Conservation (phyloP, 2,888 invertebrate genomes). For the Cheilosia scutellata region DNA sequence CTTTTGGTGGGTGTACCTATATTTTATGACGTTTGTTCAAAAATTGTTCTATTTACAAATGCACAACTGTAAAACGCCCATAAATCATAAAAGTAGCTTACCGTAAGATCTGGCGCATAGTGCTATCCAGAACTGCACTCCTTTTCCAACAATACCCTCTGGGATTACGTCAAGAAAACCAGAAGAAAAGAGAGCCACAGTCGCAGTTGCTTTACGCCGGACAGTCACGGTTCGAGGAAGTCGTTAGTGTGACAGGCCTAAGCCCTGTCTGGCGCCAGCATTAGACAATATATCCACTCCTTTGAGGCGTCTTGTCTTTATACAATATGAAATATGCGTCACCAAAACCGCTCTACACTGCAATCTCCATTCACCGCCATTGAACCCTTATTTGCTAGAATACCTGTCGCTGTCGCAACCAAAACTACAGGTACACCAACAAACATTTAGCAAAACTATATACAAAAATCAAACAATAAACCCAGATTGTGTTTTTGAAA, state of each 20-base stretch:
- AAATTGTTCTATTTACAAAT: constrained; percentile 44
- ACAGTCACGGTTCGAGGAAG: constrained; percentile 46
- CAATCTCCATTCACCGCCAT: constrained; percentile 57
- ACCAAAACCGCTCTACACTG: constrained; percentile 58
- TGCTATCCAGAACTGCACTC: constrained; percentile 19
- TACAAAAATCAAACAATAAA: constrained; percentile 46
- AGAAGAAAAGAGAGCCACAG: constrained; percentile 47
- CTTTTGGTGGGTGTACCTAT: not conserved
- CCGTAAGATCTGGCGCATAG: constrained; percentile 44
- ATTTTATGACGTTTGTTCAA: constrained; percentile 48
- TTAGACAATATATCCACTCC: constrained; percentile 78
- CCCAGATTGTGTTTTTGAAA: constrained; percentile 21
- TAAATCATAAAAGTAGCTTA: constrained; percentile 54
- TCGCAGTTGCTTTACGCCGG: constrained; percentile 38
- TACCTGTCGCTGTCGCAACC: constrained; percentile 54
- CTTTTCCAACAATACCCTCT: constrained; percentile 32
- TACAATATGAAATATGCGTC: constrained; percentile 69
- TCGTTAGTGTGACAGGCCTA: constrained; percentile 76
- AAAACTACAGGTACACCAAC: constrained; percentile 57
- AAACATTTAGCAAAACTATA: constrained; percentile 62
- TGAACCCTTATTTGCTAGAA: constrained; percentile 51
- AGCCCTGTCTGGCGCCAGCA: constrained; percentile 84
- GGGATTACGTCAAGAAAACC: constrained; percentile 67
- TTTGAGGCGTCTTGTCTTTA: constrained; percentile 55
- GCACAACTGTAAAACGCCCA: constrained; percentile 54